Base-by-base conservation (phyloP, 2,797 vertebrate genomes). In the Ataeniobius toweri region DNA sequence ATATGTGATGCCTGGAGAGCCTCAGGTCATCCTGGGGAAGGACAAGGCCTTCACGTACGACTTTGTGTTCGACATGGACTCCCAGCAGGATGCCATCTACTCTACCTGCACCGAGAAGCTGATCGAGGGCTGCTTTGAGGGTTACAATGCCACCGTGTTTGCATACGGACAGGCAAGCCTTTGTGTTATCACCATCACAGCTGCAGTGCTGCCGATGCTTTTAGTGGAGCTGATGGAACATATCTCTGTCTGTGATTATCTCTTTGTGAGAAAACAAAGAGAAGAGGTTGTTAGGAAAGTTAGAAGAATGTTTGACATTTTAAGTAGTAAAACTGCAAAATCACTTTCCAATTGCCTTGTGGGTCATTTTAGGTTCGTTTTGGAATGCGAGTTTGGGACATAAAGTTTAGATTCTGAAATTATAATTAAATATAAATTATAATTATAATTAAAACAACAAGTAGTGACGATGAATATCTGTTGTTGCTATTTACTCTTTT, bases 1-100 rank as follows among this genome's bases (percentile, higher is more conserved):
- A 0, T 97, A 96, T 12, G 96, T 98, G 83, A 97, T 96, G 84
- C 97, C 97, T 0, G 96, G 96, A 26, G 98, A 99, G 87, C 98
- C 98, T 14, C 98, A 99, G 89, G 97, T 99, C 86, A 95, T 99
- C 82, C 95, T 99, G 90, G 98, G 98, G 79, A 99, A 99, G 82
- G 98, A 99, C 90, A 99, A 99, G 82, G 97, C 98, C 90, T 99
- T 99, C 90, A 99, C 97, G 46, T 99, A 98, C 41, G 98, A 99
- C 92, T 95, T 97, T 1, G 95, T 99, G 71, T 98, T 98, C 18
- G 97, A 99, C 91, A 97, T 98, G 80, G 96, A 98, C 80, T 96
- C 96, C 0, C 95, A 95, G 80, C 98, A 99, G 95, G 97, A 97
- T 0, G 88, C 94, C 77, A 96, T 99, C 89, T 99, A 99, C 84